Evolutionary conservation across 2,797 vertebrate genomes (phyloP).

Genomic region (Cuniculus paca): DNA sequence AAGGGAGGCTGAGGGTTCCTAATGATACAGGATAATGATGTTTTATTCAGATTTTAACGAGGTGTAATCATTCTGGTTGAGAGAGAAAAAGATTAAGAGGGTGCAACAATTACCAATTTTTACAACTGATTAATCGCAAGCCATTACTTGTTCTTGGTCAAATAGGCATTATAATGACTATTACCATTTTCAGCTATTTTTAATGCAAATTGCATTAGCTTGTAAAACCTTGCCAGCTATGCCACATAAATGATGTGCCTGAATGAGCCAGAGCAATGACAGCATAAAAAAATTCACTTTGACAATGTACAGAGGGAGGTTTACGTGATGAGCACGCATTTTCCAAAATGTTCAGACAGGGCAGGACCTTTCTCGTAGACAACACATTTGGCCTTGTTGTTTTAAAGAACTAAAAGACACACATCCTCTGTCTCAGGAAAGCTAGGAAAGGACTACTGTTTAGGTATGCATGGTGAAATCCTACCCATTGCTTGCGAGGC

Average conservation of each 20-base stretch:
- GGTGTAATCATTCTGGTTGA: conserved; percentile 98
- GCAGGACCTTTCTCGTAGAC: conserved; percentile 69
- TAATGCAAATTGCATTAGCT: conserved; percentile 93
- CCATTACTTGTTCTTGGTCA: conserved; percentile 94
- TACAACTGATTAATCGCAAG: conserved; percentile 93
- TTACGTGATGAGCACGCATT: conserved; percentile 87
- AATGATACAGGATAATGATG: conserved; percentile 99
- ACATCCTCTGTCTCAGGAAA: conserved; percentile 3
- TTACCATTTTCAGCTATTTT: conserved; percentile 94
- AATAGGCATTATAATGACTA: conserved; percentile 94
- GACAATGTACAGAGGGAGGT: conserved; percentile 87
- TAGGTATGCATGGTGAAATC: conserved; percentile 48
- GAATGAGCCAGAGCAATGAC: conserved; percentile 90
- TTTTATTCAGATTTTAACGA: conserved; percentile 99
- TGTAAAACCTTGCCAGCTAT: conserved; percentile 93
- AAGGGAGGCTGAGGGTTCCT: conserved; percentile 95
- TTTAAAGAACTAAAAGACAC: conserved; percentile 66
- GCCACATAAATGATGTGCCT: conserved; percentile 92
- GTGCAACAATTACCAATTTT: conserved; percentile 95
- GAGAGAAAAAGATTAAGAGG: conserved; percentile 95
- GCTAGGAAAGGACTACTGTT: conserved; percentile 31
- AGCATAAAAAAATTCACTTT: conserved; percentile 87
- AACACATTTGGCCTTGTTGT: conserved; percentile 68
- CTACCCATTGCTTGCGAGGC: conserved; percentile 31
- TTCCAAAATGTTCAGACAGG: conserved; percentile 86